Conservation (phyloP, 2,113 vertebrate genomes). For the Apteryx owenii region DNA sequence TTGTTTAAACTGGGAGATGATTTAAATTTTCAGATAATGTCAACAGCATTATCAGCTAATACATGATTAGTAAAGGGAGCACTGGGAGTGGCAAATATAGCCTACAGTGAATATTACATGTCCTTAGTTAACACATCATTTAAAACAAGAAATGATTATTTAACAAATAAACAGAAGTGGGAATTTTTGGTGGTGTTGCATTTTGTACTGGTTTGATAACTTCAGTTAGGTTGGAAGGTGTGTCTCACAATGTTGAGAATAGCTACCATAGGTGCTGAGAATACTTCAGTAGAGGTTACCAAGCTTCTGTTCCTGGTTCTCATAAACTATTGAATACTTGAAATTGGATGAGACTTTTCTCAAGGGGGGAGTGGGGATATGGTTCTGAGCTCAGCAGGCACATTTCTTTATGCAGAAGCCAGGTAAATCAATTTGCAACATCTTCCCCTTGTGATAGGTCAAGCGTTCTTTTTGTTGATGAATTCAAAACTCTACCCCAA, state of each 20-base stretch:
- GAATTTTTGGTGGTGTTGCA: not conserved
- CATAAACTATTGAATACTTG: not conserved
- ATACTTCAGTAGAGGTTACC: not conserved
- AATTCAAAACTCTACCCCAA: not conserved
- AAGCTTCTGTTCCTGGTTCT: not conserved
- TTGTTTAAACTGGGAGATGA: not conserved
- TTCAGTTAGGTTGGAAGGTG: not conserved
- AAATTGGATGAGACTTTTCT: not conserved
- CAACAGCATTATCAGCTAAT: not conserved
- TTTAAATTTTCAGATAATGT: not conserved
- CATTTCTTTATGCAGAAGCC: not conserved
- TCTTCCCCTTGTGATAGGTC: not conserved
- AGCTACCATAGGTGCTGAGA: not conserved
- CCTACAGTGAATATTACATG: not conserved
- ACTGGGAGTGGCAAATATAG: not conserved
- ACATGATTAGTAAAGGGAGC: not conserved
- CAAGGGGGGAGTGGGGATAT: not conserved
- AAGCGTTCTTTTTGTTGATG: not conserved
- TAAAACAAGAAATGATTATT: not conserved
- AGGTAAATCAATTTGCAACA: not conserved
- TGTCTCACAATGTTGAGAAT: not conserved
- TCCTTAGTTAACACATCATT: not conserved
- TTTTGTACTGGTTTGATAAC: rapidly evolving
- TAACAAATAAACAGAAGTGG: not conserved
- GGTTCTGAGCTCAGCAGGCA: not conserved